Percentiles rank a stretch among this genome's conserved stretches.
Conservation (phyloP, 2,113 vertebrate genomes). For the Mus pahari region DNA sequence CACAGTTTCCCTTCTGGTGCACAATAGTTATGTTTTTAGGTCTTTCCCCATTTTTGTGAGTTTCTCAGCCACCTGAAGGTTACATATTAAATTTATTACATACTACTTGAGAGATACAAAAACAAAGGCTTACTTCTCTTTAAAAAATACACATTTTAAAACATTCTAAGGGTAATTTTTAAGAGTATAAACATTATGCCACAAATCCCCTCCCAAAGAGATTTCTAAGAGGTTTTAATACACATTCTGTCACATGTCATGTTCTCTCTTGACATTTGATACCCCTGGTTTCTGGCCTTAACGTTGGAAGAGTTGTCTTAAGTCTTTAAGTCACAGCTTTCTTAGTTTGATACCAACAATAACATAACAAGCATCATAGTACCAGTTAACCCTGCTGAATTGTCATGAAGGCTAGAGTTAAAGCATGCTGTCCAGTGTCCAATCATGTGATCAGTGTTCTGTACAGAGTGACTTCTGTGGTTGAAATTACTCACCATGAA, state of each 20-base stretch:
- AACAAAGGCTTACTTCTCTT: background rate
- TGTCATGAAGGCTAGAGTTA: background rate
- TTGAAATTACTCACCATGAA: background rate
- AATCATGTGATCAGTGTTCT: background rate
- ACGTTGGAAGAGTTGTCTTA: conserved; percentile 18
- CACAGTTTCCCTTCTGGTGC: background rate
- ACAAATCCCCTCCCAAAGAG: background rate
- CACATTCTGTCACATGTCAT: background rate
- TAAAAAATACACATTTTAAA: conserved; percentile 9
- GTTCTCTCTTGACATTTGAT: background rate
- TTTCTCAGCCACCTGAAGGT: background rate
- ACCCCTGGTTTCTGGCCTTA: background rate
- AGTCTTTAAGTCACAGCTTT: background rate
- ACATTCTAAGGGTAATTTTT: background rate
- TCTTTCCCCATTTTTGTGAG: conserved; percentile 13
- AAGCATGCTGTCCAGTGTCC: background rate
- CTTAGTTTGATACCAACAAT: background rate
- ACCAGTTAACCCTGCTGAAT: background rate
- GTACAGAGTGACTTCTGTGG: background rate
- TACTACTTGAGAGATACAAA: background rate
- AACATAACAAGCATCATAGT: background rate
- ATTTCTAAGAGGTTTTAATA: background rate
- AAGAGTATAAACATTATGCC: background rate
- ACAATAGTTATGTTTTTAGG: background rate
- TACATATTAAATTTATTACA: background rate